phyloP scores from a whole-genome alignment of 1,140 invertebrate species.

The roundworm (Caenorhabditis elegans) region DNA sequence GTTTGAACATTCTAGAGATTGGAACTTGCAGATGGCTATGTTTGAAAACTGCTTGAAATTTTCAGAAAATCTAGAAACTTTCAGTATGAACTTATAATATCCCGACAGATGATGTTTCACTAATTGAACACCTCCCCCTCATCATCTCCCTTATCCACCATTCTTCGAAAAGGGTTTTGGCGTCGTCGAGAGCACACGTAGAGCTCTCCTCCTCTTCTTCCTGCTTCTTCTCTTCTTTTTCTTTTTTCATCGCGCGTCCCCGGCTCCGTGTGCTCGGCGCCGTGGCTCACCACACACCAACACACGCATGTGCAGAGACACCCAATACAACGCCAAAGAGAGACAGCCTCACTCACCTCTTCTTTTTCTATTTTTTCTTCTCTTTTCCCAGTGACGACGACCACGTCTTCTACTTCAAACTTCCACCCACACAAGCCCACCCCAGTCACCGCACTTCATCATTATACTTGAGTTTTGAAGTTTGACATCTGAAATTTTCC shows the following conservation, averaged over 20 bases:
- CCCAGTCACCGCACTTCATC: no score
- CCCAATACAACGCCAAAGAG: slow-evolving; percentile 13
- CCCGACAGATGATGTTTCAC: no score
- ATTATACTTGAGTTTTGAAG: background rate
- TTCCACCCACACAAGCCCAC: background rate
- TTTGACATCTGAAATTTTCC: no score
- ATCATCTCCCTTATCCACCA: background rate
- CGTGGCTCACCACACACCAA: slow-evolving; percentile 24
- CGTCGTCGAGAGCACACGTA: background rate
- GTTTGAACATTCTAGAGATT: no score
- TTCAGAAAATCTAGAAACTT: no score
- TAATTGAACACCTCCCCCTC: background rate
- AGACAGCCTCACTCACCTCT: background rate
- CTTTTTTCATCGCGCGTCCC: background rate
- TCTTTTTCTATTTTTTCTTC: background rate
- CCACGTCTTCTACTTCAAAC: background rate
- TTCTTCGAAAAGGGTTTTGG: background rate
- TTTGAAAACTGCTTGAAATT: no score
- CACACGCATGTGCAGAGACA: background rate
- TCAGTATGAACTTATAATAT: no score
- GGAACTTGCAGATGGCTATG: no score
- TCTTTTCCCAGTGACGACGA: background rate
- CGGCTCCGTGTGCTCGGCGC: background rate
- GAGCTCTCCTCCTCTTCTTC: background rate
- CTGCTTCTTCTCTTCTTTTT: background rate